phyloP scores from a whole-genome alignment of 2,797 vertebrate species.

The Tokudaia tokunoshimensis region DNA sequence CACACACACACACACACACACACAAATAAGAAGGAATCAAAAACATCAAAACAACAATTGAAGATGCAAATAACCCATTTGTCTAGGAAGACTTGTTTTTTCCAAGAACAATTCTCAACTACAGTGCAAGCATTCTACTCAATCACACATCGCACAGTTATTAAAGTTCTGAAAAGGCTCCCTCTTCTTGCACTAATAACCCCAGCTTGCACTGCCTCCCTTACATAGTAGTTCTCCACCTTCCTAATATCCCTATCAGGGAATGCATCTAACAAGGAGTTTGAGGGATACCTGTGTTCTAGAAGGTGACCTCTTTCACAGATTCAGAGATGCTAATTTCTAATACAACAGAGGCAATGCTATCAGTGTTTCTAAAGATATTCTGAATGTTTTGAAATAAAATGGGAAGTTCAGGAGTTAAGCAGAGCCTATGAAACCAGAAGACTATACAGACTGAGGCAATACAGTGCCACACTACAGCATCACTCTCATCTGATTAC shows the following conservation, averaged over 20 bases:
- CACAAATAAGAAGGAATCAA: not conserved
- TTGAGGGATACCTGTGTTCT: not conserved
- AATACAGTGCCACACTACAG: not conserved
- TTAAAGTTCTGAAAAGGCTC: not conserved
- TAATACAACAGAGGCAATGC: not conserved
- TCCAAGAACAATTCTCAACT: constrained; percentile 59
- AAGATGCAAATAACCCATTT: not conserved
- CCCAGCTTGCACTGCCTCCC: not conserved
- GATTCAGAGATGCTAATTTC: not conserved
- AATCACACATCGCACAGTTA: not conserved
- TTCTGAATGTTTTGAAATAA: not conserved
- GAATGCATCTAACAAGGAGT: not conserved
- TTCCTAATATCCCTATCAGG: not conserved
- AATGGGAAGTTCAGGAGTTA: not conserved
- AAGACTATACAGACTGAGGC: not conserved
- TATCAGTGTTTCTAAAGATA: not conserved
- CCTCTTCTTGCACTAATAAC: not conserved
- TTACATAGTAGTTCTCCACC: not conserved
- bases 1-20: not conserved
- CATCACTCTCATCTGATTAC: not conserved
- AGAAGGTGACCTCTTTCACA: not conserved
- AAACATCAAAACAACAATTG: not conserved
- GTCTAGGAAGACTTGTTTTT: constrained; percentile 77
- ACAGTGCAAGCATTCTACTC: constrained; percentile 57
- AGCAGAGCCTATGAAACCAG: not conserved